Evolutionary conservation across 2,888 invertebrate genomes (phyloP).

Genomic region (Mechanitis messenoides): DNA sequence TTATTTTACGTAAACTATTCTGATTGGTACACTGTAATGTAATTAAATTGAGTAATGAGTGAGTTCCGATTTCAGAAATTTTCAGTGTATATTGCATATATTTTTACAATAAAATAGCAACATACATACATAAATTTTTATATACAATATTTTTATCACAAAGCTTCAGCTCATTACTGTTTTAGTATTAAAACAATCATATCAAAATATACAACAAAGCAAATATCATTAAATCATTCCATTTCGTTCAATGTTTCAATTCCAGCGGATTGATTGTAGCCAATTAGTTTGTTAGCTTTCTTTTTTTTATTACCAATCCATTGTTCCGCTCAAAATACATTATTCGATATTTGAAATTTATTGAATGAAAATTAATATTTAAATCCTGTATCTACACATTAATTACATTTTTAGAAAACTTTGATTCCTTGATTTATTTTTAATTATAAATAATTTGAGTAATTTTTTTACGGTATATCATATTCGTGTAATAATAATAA

Average conservation of each 20-base stretch:
- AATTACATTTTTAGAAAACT: not conserved
- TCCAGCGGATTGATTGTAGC: constrained; percentile 30
- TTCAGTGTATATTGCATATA: too few relatives aligned
- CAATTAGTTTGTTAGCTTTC: constrained; percentile 29
- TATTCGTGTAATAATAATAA: too few relatives aligned
- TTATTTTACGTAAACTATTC: constrained; percentile 23
- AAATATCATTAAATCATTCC: constrained; percentile 23
- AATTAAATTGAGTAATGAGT: not conserved
- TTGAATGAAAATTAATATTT: not conserved
- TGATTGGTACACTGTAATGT: not conserved
- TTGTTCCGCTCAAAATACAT: constrained; percentile 18
- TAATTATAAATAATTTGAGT: too few relatives aligned
- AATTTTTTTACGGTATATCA: too few relatives aligned
- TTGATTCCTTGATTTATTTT: too few relatives aligned
- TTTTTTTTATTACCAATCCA: constrained; percentile 24
- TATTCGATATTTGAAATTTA: not conserved
- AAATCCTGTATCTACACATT: not conserved
- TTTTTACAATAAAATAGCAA: too few relatives aligned
- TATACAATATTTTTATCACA: too few relatives aligned
- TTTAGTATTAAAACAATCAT: too few relatives aligned
- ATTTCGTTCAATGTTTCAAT: constrained; percentile 31
- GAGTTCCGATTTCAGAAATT: too few relatives aligned
- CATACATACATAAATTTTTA: too few relatives aligned
- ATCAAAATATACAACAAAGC: constrained; percentile 17
- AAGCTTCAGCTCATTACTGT: too few relatives aligned